Conservation (phyloP, 2,113 vertebrate species). For the Mus pahari region DNA sequence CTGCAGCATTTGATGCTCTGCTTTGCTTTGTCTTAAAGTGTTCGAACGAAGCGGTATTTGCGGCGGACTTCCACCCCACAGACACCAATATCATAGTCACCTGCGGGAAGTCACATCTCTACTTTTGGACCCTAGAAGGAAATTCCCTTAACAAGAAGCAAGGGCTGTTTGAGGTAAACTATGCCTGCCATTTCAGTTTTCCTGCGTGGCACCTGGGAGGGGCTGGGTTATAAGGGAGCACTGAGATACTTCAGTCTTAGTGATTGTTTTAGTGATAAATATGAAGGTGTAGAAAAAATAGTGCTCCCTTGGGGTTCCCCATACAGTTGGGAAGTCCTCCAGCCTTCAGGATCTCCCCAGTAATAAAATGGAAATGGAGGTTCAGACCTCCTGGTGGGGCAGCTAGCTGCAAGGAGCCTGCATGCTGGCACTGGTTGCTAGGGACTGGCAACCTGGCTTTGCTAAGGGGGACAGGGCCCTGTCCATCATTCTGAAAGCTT, state of each 20-base stretch:
- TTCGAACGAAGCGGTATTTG: constrained; percentile 97
- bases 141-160: constrained; percentile 95
- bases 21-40: constrained; percentile 87
- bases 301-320: neutral
- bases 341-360: neutral
- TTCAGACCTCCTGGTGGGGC: neutral
- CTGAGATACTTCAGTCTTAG: neutral
- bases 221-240: neutral
- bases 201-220: fast-evolving
- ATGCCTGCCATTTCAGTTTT: neutral
- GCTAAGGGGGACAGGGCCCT: fast-evolving
- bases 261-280: neutral
- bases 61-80: constrained; percentile 97
- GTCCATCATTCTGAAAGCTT: neutral
- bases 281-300: too few species aligned
- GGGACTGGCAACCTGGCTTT: fast-evolving
- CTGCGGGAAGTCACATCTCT: constrained; percentile 98
- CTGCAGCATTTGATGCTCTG: neutral
- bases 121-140: constrained; percentile 97
- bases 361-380: neutral
- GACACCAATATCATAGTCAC: constrained; percentile 97
- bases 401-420: neutral
- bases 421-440: too few species aligned
- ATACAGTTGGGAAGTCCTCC: neutral
- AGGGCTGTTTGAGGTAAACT: constrained; percentile 96